Conservation (phyloP, 2,888 invertebrate species). For the Linhomoeus sp. region DNA sequence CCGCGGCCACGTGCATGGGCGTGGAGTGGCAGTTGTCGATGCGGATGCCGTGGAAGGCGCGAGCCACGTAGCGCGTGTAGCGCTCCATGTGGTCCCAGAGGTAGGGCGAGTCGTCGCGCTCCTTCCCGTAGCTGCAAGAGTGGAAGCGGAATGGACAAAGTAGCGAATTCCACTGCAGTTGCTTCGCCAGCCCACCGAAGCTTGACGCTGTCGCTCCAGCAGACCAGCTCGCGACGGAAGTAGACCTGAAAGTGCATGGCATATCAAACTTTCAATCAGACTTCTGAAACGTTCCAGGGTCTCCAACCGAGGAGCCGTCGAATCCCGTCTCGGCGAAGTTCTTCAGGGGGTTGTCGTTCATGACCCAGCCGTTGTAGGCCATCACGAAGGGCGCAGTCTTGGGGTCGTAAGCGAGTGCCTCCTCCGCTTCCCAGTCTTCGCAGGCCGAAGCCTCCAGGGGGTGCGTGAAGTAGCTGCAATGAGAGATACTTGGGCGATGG, state of each 20-base stretch:
- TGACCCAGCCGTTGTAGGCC: constrained; percentile 99
- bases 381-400: constrained; percentile 38
- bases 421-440: constrained; percentile 42
- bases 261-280: not conserved
- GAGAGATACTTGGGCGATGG: too few relatives aligned
- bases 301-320: constrained; percentile 10
- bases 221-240: constrained; percentile 69
- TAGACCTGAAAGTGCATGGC: constrained; percentile 44
- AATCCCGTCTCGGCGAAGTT: constrained; percentile 54
- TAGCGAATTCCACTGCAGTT: too few relatives aligned
- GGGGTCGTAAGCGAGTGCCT: constrained; percentile 41
- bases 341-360: constrained; percentile 74
- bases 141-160: too few relatives aligned
- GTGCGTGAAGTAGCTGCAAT: constrained; percentile 38
- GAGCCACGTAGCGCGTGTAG: constrained; percentile 71
- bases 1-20: constrained; percentile 67
- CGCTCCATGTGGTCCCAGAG: constrained; percentile 81
- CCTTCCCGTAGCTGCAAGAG: constrained; percentile 51
- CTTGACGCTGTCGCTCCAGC: constrained; percentile 94
- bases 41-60: constrained; percentile 78
- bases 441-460: constrained; percentile 48
- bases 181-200: constrained; percentile 46
- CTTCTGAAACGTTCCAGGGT: too few relatives aligned
- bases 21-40: constrained; percentile 98
- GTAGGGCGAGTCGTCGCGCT: constrained; percentile 1